Evolutionary conservation across 2,797 vertebrate species (phyloP).

Genomic region (Kryptopterus vitreolus): DNA sequence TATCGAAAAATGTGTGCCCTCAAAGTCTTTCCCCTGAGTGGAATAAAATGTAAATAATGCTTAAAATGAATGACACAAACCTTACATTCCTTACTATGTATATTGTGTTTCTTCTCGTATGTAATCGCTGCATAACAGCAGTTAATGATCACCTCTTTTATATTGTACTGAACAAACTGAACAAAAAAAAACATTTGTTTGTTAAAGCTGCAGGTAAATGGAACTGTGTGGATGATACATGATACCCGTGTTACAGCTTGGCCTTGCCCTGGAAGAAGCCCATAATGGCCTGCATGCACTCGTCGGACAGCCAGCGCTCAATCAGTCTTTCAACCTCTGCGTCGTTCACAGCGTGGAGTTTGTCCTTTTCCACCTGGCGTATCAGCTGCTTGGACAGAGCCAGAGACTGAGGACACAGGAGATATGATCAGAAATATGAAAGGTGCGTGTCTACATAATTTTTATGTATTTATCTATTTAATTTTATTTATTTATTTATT

Average conservation of each 20-base stretch:
- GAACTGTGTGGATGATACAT: not conserved
- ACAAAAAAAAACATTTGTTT: too few species aligned
- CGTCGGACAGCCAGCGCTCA: constrained; percentile 82
- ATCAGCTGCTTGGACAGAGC: constrained; percentile 84
- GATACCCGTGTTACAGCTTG: constrained; percentile 74
- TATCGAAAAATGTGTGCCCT: too few species aligned
- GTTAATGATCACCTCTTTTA: not conserved
- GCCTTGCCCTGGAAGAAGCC: constrained; percentile 82
- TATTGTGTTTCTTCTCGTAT: not conserved
- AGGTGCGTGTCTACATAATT: not conserved
- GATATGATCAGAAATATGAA: not conserved
- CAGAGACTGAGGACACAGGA: constrained; percentile 70
- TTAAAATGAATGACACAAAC: not conserved
- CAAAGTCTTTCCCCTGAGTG: not conserved
- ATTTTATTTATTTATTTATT: too few species aligned
- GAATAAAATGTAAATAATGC: not conserved
- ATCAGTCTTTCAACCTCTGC: constrained; percentile 77
- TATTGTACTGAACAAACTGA: too few species aligned
- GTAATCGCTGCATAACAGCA: not conserved
- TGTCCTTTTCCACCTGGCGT: constrained; percentile 77
- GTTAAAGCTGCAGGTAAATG: too few species aligned
- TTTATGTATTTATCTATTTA: too few species aligned
- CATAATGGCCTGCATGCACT: constrained; percentile 79
- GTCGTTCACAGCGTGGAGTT: constrained; percentile 75
- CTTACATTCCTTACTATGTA: not conserved